Conservation (phyloP, 2,113 vertebrate species). For the Stigmatopora nigra region DNA sequence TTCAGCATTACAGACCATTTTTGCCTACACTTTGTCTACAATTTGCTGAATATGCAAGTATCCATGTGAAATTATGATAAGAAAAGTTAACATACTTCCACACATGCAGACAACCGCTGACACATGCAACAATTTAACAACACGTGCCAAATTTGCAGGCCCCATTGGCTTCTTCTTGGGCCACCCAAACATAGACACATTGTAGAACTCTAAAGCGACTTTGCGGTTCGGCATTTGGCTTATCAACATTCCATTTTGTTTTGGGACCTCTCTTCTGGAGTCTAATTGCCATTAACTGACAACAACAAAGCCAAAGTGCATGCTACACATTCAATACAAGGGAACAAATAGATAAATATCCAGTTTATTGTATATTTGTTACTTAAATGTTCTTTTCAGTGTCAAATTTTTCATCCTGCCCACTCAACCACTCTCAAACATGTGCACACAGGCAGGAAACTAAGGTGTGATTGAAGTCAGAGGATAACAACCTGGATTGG, state of each 20-base stretch:
- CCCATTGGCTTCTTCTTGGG: conserved; percentile 54
- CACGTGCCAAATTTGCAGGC: conserved; percentile 59
- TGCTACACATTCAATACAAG: conserved; percentile 40
- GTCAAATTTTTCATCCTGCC: conserved; percentile 45
- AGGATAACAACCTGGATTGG: conserved; percentile 37
- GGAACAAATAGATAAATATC: conserved; percentile 45
- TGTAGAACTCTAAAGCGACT: conserved; percentile 41
- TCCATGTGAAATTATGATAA: conserved; percentile 60
- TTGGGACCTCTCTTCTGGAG: conserved; percentile 48
- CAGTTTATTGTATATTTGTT: conserved; percentile 44
- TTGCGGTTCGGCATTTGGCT: conserved; percentile 55
- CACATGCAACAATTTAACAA: conserved; percentile 67
- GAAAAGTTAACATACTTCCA: conserved; percentile 61
- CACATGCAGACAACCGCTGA: conserved; percentile 64
- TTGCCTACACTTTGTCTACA: conserved; percentile 12
- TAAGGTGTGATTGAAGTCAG: conserved; percentile 8
- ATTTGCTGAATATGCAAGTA: conserved; percentile 44
- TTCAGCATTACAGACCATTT: not conserved
- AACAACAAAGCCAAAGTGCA: conserved; percentile 44
- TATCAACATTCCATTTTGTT: conserved; percentile 55
- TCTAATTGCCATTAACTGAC: conserved; percentile 61
- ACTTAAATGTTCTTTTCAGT: conserved; percentile 66
- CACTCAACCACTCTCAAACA: conserved; percentile 24
- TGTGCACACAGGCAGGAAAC: conserved; percentile 14
- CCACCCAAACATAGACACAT: conserved; percentile 13